Evolutionary conservation across 35 echinoderm and acorn worm genomes (phyloP).

Genomic region (Anneissia japonica): DNA sequence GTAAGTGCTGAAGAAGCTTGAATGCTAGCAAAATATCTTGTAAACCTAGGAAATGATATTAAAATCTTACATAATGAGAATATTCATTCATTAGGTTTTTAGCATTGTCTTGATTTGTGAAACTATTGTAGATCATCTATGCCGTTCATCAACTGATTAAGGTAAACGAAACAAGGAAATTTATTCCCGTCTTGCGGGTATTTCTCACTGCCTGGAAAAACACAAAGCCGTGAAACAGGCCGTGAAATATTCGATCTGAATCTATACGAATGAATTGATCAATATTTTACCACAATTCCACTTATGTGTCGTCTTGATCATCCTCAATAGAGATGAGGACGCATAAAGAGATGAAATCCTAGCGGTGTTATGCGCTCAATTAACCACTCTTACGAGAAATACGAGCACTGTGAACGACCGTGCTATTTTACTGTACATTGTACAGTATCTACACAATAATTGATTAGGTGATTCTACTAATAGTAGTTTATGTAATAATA

Average conservation of each 20-base stretch:
- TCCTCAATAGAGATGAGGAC: background rate
- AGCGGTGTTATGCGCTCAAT: background rate
- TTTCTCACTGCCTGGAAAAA: background rate
- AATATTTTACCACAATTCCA: background rate
- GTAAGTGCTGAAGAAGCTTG: no score
- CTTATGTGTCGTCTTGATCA: background rate
- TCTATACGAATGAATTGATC: background rate
- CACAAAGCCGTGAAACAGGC: background rate
- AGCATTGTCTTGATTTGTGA: background rate
- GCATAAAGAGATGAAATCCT: background rate
- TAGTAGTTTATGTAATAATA: background rate
- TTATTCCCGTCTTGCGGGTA: background rate
- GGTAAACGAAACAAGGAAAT: background rate
- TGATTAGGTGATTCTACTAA: background rate
- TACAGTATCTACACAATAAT: no score
- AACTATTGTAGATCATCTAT: background rate
- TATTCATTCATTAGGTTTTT: background rate
- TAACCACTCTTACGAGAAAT: background rate
- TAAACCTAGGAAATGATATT: background rate
- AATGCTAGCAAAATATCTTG: background rate
- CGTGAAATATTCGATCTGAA: background rate
- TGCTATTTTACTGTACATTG: background rate
- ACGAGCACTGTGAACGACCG: background rate
- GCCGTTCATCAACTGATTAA: background rate
- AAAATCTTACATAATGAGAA: background rate